phyloP scores from a whole-genome alignment of 1,140 invertebrate species.

The Polypedilum vanderplanki region DNA sequence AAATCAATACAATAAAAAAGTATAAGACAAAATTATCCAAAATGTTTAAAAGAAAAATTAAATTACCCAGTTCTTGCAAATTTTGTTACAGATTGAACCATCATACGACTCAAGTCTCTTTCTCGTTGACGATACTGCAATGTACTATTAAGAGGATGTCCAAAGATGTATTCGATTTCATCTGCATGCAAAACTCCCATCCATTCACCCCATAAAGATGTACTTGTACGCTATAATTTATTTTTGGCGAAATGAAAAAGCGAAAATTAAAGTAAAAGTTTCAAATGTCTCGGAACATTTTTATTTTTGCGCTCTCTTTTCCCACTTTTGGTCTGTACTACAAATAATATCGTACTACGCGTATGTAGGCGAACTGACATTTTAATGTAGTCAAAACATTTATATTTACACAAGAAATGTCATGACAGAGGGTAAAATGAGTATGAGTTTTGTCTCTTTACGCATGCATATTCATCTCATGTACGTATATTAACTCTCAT shows the following conservation, averaged over 20 bases:
- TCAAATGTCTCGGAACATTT: no score
- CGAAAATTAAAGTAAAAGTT: no score
- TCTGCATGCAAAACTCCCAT: slow-evolving; percentile 97
- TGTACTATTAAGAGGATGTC: slow-evolving; percentile 79
- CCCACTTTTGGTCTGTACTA: no score
- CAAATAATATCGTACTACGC: no score
- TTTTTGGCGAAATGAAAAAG: background rate
- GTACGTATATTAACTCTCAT: no score
- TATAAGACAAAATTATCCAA: background rate
- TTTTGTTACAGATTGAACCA: slow-evolving; percentile 78
- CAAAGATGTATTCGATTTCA: slow-evolving; percentile 95
- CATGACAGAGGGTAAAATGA: no score
- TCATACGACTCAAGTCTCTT: slow-evolving; percentile 71
- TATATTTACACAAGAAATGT: no score
- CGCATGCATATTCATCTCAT: no score
- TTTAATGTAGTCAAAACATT: no score
- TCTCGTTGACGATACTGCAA: slow-evolving; percentile 74
- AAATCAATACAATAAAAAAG: background rate
- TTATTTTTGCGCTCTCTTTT: no score
- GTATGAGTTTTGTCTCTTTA: no score
- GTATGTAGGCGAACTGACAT: no score
- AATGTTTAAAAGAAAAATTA: background rate
- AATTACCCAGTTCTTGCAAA: slow-evolving; percentile 80
- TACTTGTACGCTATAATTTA: slow-evolving; percentile 71
- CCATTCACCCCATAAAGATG: slow-evolving; percentile 90